Conservation (phyloP, 1,140 invertebrate genomes). For the Sinella curviseta region DNA sequence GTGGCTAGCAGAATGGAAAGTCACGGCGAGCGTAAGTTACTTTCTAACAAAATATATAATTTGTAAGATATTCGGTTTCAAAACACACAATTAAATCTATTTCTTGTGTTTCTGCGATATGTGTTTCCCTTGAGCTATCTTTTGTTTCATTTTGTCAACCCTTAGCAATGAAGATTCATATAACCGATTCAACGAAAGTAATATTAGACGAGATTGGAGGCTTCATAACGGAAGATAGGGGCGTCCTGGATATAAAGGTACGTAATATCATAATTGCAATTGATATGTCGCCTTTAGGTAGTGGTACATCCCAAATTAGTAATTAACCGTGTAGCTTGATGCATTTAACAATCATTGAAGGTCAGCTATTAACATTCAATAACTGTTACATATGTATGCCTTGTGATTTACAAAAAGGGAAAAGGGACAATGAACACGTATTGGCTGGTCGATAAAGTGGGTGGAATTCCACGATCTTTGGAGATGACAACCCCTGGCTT, state of each 20-base stretch:
- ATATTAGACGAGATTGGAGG: conserved; percentile 57
- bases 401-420: conserved; percentile 46
- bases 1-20: conserved; percentile 61
- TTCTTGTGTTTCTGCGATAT: not conserved
- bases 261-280: conserved; percentile 27
- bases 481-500: conserved; percentile 50
- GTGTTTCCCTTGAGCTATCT: not conserved
- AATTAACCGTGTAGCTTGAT: not conserved
- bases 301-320: too few species aligned
- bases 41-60: not conserved
- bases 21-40: conserved; percentile 57
- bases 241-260: conserved; percentile 58
- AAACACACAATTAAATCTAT: not conserved
- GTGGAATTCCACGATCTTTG: conserved; percentile 49
- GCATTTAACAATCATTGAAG: too few species aligned
- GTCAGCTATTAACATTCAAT: too few species aligned
- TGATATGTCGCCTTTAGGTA: not conserved
- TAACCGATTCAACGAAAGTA: conserved; percentile 56
- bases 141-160: not conserved
- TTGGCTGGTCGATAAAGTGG: conserved; percentile 55
- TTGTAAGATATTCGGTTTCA: not conserved
- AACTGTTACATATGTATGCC: too few species aligned
- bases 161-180: conserved; percentile 60
- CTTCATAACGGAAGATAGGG: conserved; percentile 56
- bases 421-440: conserved; percentile 55